phyloP scores from a whole-genome alignment of 2,888 invertebrate genomes.

The Drosophila macrospina region DNA sequence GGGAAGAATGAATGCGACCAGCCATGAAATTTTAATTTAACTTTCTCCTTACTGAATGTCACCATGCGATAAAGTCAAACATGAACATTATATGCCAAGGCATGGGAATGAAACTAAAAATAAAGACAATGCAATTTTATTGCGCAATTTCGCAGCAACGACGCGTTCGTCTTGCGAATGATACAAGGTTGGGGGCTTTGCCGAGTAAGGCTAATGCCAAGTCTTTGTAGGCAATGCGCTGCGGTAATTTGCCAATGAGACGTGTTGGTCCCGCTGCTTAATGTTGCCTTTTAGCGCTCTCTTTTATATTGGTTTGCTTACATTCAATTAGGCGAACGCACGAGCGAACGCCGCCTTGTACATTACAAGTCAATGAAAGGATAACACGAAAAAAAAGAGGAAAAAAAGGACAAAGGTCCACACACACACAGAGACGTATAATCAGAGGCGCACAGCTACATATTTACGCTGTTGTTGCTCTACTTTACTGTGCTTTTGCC shows the following conservation, averaged over 20 bases:
- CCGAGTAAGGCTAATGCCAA: constrained; percentile 25
- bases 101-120: constrained; percentile 67
- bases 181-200: constrained; percentile 19
- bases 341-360: constrained; percentile 38
- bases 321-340: constrained; percentile 74
- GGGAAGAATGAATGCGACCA: constrained; percentile 21
- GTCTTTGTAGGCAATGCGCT: constrained; percentile 36
- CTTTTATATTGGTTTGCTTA: constrained; percentile 68
- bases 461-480: not conserved
- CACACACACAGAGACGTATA: not conserved
- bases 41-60: constrained; percentile 42
- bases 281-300: constrained; percentile 60
- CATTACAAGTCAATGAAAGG: constrained; percentile 50
- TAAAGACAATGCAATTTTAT: constrained; percentile 76
- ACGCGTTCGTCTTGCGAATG: constrained; percentile 37
- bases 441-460: constrained; percentile 10
- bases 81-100: constrained; percentile 58
- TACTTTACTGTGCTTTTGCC: constrained; percentile 4
- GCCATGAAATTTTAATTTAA: constrained; percentile 73
- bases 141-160: constrained; percentile 64
- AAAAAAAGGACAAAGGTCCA: constrained; percentile 23
- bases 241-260: constrained; percentile 55
- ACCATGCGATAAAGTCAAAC: constrained; percentile 45
- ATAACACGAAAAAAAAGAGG: constrained; percentile 38
- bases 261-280: constrained; percentile 48